Conservation (phyloP, 2,888 invertebrate species). For the Polylopha cassiicola region DNA sequence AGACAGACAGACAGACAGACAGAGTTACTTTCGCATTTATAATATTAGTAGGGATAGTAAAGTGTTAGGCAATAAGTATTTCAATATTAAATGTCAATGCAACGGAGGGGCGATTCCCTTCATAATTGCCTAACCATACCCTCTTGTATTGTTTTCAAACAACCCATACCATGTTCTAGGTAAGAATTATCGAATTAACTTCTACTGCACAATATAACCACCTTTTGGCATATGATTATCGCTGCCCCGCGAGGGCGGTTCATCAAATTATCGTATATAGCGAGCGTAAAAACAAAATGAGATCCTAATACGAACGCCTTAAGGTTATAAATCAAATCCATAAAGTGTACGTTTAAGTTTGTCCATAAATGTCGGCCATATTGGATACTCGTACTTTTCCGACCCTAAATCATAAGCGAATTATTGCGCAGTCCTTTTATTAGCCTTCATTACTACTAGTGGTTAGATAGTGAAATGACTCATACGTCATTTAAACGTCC, state of each 20-base stretch:
- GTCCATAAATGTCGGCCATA: conserved; percentile 37
- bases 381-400: conserved; percentile 40
- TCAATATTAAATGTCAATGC: too few species aligned
- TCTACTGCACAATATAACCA: conserved; percentile 18
- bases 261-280: conserved; percentile 32
- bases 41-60: too few species aligned
- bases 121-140: conserved; percentile 13
- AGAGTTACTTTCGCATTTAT: too few species aligned
- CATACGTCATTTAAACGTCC: conserved; percentile 1
- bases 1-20: too few species aligned
- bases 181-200: conserved; percentile 21
- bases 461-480: conserved; percentile 25
- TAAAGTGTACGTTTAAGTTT: conserved; percentile 12
- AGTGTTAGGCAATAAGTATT: too few species aligned
- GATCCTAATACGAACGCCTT: conserved; percentile 11
- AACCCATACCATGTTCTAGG: conserved; percentile 12
- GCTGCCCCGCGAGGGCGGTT: conserved; percentile 38
- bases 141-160: conserved; percentile 20
- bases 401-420: conserved; percentile 45
- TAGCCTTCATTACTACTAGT: conserved; percentile 36
- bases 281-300: conserved; percentile 5
- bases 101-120: conserved; percentile 6
- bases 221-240: conserved; percentile 34
- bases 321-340: conserved; percentile 16
- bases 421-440: conserved; percentile 44